phyloP scores from a whole-genome alignment of 2,797 vertebrate species.

The Xyrichtys novacula region DNA sequence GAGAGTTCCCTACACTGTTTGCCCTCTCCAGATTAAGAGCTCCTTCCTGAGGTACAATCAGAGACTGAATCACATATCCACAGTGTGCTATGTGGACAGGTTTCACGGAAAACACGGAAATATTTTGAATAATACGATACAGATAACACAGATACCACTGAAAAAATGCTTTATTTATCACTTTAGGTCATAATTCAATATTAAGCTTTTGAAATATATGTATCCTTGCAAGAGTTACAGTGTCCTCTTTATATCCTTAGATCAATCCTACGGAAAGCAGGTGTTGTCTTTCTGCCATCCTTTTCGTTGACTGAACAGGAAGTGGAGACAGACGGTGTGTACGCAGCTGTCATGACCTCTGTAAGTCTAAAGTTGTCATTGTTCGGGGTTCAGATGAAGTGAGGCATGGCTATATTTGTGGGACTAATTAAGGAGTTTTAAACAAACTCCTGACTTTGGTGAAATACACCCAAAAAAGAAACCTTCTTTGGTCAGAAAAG shows the following conservation, averaged over 20 bases:
- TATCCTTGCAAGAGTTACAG: neutral
- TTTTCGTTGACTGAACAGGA: slow-evolving; percentile 68
- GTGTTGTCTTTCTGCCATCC: slow-evolving; percentile 76
- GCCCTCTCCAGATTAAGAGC: slow-evolving; percentile 70
- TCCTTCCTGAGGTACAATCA: slow-evolving; percentile 84
- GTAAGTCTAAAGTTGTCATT: slow-evolving; percentile 71
- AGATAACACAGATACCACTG: neutral
- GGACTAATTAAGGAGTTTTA: neutral
- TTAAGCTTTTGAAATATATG: slow-evolving; percentile 14
- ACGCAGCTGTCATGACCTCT: slow-evolving; percentile 77
- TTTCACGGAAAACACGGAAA: neutral
- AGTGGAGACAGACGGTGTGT: slow-evolving; percentile 70
- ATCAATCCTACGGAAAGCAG: slow-evolving; percentile 79
- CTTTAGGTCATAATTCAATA: neutral
- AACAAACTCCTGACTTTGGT: neutral
- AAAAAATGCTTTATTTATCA: slow-evolving; percentile 16
- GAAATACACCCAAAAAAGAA: neutral
- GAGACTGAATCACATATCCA: too few relatives aligned
- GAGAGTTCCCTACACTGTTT: slow-evolving; percentile 87
- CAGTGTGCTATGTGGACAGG: slow-evolving; percentile 6
- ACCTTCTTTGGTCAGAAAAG: neutral
- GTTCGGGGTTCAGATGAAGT: neutral
- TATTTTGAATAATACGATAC: neutral
- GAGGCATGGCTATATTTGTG: neutral
- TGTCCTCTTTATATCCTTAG: slow-evolving; percentile 54